Evolutionary conservation across 2,113 vertebrate species (phyloP).

Genomic region (Lucifuga dentata): DNA sequence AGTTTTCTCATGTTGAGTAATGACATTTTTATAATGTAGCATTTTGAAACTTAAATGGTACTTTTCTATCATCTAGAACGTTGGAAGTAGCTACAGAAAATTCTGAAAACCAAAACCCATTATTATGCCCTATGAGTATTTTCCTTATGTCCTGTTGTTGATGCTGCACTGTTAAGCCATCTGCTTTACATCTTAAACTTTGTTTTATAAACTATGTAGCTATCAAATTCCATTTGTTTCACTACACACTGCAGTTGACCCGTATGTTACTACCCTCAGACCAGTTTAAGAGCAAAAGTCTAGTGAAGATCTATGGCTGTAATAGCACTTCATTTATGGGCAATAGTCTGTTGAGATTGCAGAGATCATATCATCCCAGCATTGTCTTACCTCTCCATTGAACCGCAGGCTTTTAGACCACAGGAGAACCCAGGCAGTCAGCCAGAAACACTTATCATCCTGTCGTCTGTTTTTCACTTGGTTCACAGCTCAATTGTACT

Average conservation of each 20-base stretch:
- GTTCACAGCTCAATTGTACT: slow-evolving; percentile 62
- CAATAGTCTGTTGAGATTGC: slow-evolving; percentile 20
- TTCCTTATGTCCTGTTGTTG: too few relatives aligned
- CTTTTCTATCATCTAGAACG: too few relatives aligned
- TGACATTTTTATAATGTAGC: too few relatives aligned
- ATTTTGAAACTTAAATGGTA: too few relatives aligned
- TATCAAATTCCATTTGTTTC: background rate
- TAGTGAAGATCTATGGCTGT: background rate
- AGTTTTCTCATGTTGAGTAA: too few relatives aligned
- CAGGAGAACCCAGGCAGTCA: slow-evolving; percentile 60
- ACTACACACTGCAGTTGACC: background rate
- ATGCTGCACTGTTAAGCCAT: too few relatives aligned
- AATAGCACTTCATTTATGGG: slow-evolving; percentile 36
- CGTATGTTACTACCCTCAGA: background rate
- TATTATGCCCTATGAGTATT: too few relatives aligned
- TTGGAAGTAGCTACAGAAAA: too few relatives aligned
- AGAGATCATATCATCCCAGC: slow-evolving; percentile 47
- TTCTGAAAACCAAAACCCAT: too few relatives aligned
- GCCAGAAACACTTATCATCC: slow-evolving; percentile 70
- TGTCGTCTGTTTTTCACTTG: slow-evolving; percentile 59
- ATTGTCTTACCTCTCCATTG: slow-evolving; percentile 42
- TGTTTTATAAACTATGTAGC: background rate
- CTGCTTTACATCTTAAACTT: too few relatives aligned
- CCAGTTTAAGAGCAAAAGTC: background rate
- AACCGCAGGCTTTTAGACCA: slow-evolving; percentile 47